phyloP scores from a whole-genome alignment of 2,113 vertebrate genomes.

The Stegastes partitus region DNA sequence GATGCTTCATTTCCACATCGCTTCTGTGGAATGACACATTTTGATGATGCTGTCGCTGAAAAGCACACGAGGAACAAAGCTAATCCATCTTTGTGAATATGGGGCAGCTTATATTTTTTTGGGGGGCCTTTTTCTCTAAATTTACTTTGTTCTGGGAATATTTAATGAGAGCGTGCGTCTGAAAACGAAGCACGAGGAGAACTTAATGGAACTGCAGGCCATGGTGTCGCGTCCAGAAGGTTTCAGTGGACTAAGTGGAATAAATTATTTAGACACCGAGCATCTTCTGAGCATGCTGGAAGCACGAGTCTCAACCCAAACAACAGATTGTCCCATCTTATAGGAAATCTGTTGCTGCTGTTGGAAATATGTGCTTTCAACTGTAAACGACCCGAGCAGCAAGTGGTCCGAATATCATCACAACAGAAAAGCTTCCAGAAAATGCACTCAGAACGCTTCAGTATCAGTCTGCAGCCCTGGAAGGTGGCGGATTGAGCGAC shows the following conservation, averaged over 20 bases:
- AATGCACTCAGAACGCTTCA: neutral
- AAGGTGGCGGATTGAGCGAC: neutral
- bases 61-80: neutral
- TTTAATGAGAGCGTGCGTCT: constrained; percentile 21
- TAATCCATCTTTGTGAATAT: neutral
- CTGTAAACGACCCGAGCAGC: constrained; percentile 17
- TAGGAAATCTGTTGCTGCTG: constrained; percentile 6
- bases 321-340: constrained; percentile 21
- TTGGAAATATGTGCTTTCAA: constrained; percentile 21
- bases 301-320: constrained; percentile 20
- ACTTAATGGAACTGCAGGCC: constrained; percentile 35
- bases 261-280: constrained; percentile 53
- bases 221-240: constrained; percentile 30
- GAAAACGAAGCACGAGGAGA: constrained; percentile 41
- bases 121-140: neutral
- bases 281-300: constrained; percentile 32
- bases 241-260: constrained; percentile 30
- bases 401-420: constrained; percentile 19
- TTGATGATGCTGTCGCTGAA: neutral
- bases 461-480: neutral
- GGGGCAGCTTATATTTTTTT: too few species aligned
- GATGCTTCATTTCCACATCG: too few species aligned
- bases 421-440: neutral
- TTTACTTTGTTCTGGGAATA: neutral
- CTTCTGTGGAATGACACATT: too few species aligned